Base-by-base conservation (phyloP, 2,113 vertebrate species). In the Thunnus maccoyii region DNA sequence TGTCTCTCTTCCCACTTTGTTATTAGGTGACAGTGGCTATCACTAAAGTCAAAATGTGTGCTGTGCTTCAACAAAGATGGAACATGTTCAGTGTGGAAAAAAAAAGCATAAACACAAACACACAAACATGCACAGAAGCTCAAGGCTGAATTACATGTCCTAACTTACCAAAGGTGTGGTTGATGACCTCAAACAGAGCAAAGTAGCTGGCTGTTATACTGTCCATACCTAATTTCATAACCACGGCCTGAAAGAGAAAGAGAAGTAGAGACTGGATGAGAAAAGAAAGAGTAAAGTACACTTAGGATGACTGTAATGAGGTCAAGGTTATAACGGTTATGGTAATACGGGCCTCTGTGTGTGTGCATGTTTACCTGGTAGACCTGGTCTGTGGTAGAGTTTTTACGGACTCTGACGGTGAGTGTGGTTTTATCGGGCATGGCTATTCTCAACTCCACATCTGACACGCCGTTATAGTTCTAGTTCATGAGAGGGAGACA, bases 341-440 rank as follows among this genome's bases (percentile, higher is more conserved):
- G n/a, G 13, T 50, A 14, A 51, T 0, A 50, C 18, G 52, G 27
- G 32, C 18, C 17, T 60, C 65, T n/a, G 58, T 30, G 6, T 46
- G 51, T 16, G 14, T 54, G 36, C 2, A 6, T 41, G 36, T 41
- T 41, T 41, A 99, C 98, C 97, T 99, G 98, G 90, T 99, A 99
- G 5, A 99, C 98, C 84, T 99, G 97, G 90, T 99, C 98, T 7
- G 97, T 99, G 0, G 98, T 99, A 58, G 97, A 97, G 90, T 99
- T 99, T 95, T 99, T 99, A 82, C 97, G 97, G 10, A 99, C 97
- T 72, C 97, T 87, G 52, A 99, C 96, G 0, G 96, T 97, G 56
- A 97, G 96, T 0, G 97, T 95, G 0, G 94, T 96, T 81, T 96
- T 96, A 52, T 99, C 98, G 0, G 97, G 98, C 46, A 98, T 91